Conservation (phyloP, 2,888 invertebrate genomes). For the Cheilosia grossa region DNA sequence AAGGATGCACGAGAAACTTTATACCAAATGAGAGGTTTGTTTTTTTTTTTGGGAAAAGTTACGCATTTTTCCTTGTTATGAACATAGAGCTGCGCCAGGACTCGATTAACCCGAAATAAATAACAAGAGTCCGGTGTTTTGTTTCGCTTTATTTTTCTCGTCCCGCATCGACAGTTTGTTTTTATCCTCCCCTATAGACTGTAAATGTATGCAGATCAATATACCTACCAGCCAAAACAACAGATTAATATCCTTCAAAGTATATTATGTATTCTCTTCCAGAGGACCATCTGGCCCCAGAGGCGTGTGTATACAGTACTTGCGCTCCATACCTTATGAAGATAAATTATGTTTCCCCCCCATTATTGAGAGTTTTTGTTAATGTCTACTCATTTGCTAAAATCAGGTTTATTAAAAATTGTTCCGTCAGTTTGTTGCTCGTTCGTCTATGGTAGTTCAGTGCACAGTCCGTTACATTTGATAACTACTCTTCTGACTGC, state of each 20-base stretch:
- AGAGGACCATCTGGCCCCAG: not conserved
- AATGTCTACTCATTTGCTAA: conserved; percentile 62
- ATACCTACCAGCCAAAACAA: conserved; percentile 29
- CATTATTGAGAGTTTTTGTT: conserved; percentile 61
- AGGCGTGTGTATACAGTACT: not conserved
- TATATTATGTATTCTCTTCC: not conserved
- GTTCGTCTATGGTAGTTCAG: conserved; percentile 4
- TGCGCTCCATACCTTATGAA: conserved; percentile 50
- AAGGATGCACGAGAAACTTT: conserved; percentile 12
- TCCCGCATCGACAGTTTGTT: conserved; percentile 2
- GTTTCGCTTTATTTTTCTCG: conserved; percentile 9
- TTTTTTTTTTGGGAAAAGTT: conserved; percentile 23
- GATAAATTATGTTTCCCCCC: conserved; percentile 44
- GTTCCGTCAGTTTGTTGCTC: not conserved
- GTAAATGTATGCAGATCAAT: conserved; percentile 38
- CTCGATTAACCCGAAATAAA: conserved; percentile 68
- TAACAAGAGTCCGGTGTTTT: conserved; percentile 56
- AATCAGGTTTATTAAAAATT: conserved; percentile 54
- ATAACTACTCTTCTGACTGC: not conserved
- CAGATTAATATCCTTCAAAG: conserved; percentile 55
- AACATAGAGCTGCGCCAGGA: conserved; percentile 26
- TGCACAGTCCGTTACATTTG: not conserved
- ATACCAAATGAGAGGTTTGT: conserved; percentile 28
- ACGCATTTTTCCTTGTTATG: conserved; percentile 42
- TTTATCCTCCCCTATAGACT: not conserved